These are phyloP conservation scores for Heterocephalus glaber DNA, from an alignment of 2,113 vertebrate genomes.

Conservation along the genomic window DNA sequence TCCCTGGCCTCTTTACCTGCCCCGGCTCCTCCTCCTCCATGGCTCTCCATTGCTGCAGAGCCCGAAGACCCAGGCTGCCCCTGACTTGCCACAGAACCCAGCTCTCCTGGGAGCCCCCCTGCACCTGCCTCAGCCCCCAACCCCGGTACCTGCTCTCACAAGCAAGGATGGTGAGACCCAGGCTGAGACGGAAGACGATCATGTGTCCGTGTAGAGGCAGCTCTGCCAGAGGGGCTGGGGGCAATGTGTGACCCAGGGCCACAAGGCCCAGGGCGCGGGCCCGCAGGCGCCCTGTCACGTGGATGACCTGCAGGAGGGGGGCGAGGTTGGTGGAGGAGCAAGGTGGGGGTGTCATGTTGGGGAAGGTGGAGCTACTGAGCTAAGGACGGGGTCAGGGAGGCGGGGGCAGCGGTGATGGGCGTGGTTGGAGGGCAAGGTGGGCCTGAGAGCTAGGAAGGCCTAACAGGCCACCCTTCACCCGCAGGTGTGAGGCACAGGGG, in stretches of 20 bases:
- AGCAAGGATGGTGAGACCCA: conserved; percentile 93
- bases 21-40: fast-evolving
- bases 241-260: conserved; percentile 92
- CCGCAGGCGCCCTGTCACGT: conserved; percentile 90
- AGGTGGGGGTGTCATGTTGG: neutral
- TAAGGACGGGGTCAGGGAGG: neutral
- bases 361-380: neutral
- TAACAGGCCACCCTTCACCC: neutral
- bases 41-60: neutral
- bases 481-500: neutral
- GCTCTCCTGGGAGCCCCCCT: neutral
- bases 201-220: conserved; percentile 93
- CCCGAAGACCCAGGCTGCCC: too few relatives aligned
- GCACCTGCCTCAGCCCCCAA: neutral
- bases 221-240: conserved; percentile 92
- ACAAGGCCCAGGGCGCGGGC: conserved; percentile 91
- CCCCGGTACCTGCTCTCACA: conserved; percentile 92
- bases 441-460: neutral
- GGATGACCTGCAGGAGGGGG: conserved; percentile 89
- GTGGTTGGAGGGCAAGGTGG: neutral
- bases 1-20: neutral
- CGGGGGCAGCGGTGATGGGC: neutral
- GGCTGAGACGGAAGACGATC: conserved; percentile 94
- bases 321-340: neutral
- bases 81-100: neutral